Evolutionary conservation across 1,140 invertebrate genomes (phyloP), one percentile per base, ranked within the genome.

Genomic region (Meloidogyne hapla): DNA sequence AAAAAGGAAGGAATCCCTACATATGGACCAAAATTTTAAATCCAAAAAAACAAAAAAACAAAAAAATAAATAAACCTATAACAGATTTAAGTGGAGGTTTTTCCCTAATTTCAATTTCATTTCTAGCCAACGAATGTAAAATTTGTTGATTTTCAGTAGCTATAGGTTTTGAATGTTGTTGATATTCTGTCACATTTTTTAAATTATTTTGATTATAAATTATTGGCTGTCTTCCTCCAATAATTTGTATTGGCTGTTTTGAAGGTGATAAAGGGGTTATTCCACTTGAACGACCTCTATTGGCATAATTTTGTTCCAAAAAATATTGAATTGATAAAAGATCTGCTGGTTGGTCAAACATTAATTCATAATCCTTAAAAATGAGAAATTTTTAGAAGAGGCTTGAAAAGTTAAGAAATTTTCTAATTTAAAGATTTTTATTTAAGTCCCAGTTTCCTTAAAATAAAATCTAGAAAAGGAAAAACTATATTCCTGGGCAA

Each of bases 291-390:
- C 48, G 48, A 42, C 75, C 45, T n/a, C 63, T 76, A 38, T 78
- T 84, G 9, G 81, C 81, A 45, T 74, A 67, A 56, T 83, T 83
- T 74, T 70, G 76, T 67, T 83, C 80, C 3, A 83, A 67, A 61
- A 83, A 83, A 23, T 83, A 83, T 13, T 83, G 28, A 15, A 83
- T 68, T 4, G 75, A 75, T 1, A 84, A 61, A 12, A 83, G 48
- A 56, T 83, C 81, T 3, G 56, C 28, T n/a, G 82, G 82, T 48
- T 75, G 67, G n/a, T 81, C 82, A 25, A 38, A 71, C 81, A 83
- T 83, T n/a, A 83, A 80, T 73, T 83, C 82, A 48, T 70, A 74
- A 63, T 83, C 81, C 81, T 85, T 40, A 48, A 80, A 66, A 10
- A n/a, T n/a, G n/a, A 1, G 33, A 33, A 33, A 6, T 33, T 33